These are phyloP conservation scores for Margaritifera margaritifera DNA, from an alignment of 2,888 invertebrate genomes.

Conservation along the genomic window DNA sequence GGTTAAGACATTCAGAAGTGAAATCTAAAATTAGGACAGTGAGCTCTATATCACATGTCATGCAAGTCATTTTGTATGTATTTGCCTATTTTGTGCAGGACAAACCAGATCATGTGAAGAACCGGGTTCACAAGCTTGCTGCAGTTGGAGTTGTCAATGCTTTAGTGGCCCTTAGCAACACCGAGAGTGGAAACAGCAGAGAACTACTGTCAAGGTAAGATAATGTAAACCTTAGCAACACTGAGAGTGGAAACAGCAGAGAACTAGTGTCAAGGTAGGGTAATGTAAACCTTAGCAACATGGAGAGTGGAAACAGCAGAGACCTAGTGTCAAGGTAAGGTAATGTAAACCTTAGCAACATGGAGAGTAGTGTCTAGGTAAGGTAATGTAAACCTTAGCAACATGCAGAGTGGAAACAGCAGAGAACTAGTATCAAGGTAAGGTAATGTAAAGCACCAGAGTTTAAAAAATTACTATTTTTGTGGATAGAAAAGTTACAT, in stretches of 20 bases:
- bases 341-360: conserved; percentile 80
- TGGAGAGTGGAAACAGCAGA: conserved; percentile 92
- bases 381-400: conserved; percentile 76
- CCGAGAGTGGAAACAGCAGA: conserved; percentile 92
- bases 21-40: neutral
- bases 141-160: conserved; percentile 92
- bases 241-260: conserved; percentile 92
- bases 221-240: conserved; percentile 84
- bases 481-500: too few relatives aligned
- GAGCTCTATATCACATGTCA: neutral
- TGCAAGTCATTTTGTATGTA: neutral
- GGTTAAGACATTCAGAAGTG: neutral
- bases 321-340: conserved; percentile 77
- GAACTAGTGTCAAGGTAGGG: conserved; percentile 83
- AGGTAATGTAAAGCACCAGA: too few relatives aligned
- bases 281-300: conserved; percentile 84
- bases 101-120: conserved; percentile 73
- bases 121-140: conserved; percentile 83
- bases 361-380: conserved; percentile 80
- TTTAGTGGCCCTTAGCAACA: conserved; percentile 90
- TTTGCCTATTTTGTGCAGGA: conserved; percentile 53
- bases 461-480: too few relatives aligned
- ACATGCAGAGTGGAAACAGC: conserved; percentile 94
- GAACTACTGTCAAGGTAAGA: conserved; percentile 83
- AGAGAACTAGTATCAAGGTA: conserved; percentile 85